Percentiles rank a stretch among this genome's conserved stretches.
Conservation (phyloP, 2,113 vertebrate species). For the Bothrops jararaca region DNA sequence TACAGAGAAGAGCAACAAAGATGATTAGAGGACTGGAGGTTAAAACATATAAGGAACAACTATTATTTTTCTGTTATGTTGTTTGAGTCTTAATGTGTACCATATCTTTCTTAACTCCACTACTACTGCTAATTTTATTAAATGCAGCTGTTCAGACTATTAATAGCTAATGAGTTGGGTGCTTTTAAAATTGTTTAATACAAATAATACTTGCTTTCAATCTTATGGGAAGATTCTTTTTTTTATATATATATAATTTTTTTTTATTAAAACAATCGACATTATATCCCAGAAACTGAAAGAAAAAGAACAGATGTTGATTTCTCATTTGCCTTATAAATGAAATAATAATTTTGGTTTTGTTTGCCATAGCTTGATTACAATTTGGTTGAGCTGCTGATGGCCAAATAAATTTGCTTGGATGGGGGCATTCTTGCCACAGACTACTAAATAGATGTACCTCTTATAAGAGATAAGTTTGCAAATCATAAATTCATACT, state of each 20-base stretch:
- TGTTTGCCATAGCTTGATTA: background rate
- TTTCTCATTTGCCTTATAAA: background rate
- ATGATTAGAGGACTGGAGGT: no score
- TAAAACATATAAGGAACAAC: background rate
- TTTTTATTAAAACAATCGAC: no score
- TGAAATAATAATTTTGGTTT: background rate
- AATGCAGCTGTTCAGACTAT: background rate
- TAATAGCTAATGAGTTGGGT: background rate
- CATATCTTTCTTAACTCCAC: background rate
- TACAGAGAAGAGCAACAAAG: no score
- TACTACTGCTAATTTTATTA: background rate
- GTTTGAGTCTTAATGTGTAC: background rate
- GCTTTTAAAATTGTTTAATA: background rate
- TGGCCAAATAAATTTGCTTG: background rate
- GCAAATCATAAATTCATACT: background rate
- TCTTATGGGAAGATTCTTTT: background rate
- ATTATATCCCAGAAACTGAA: background rate
- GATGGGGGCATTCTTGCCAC: background rate
- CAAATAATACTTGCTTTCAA: background rate
- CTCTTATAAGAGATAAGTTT: background rate
- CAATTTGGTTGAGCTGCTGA: background rate
- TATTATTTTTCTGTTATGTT: background rate
- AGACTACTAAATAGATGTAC: background rate
- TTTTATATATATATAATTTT: no score
- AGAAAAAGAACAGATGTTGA: background rate